phyloP scores from a whole-genome alignment of 2,113 vertebrate species.

The Chamaea fasciata region DNA sequence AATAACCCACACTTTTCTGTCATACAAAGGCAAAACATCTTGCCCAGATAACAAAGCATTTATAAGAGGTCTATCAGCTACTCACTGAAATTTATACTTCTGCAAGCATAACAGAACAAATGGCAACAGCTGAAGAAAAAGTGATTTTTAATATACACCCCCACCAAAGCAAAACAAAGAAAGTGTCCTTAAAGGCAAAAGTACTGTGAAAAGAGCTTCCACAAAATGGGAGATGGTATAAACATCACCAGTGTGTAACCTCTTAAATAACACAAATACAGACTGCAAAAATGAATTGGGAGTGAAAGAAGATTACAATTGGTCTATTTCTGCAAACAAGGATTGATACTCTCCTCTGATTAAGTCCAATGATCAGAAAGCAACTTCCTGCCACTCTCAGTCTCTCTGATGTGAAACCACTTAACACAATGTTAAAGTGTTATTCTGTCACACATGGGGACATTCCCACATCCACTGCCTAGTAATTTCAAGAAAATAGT shows the following conservation, averaged over 20 bases:
- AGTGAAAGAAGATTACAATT: neutral
- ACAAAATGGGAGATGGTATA: neutral
- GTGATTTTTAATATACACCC: neutral
- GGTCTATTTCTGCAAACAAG: neutral
- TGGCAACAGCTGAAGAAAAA: neutral
- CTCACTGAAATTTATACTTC: neutral
- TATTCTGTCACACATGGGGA: neutral
- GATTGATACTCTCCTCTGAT: neutral
- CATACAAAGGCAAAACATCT: neutral
- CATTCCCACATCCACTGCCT: neutral
- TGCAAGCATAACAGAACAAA: neutral
- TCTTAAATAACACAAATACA: neutral
- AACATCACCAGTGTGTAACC: neutral
- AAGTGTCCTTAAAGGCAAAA: neutral
- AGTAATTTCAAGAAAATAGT: neutral
- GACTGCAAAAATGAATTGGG: neutral
- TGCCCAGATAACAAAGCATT: neutral
- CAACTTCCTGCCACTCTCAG: neutral
- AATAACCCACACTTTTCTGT: neutral
- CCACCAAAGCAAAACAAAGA: neutral
- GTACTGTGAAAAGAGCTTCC: neutral
- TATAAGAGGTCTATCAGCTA: neutral
- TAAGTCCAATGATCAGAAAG: neutral
- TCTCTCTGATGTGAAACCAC: neutral
- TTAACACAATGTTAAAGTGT: neutral